phyloP scores from a whole-genome alignment of 2,113 vertebrate genomes.

The Gavialis gangeticus region DNA sequence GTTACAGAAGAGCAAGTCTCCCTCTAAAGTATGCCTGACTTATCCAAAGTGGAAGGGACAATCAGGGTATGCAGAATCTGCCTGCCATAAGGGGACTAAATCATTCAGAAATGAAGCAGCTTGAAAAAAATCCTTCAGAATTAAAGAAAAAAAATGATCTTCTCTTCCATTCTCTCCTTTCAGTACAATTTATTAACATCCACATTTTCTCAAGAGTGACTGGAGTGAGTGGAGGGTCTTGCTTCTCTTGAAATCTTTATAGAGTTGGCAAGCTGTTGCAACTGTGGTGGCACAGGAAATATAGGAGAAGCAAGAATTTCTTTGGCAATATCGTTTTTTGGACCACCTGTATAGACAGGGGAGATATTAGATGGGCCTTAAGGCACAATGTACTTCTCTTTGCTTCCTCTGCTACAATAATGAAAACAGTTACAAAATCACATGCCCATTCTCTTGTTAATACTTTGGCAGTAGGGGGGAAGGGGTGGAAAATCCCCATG shows the following conservation, averaged over 20 bases:
- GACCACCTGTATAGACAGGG: too few relatives aligned
- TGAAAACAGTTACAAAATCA: too few relatives aligned
- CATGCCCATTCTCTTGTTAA: too few relatives aligned
- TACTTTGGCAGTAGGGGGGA: too few relatives aligned
- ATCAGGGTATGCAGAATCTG: background rate
- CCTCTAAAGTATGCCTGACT: background rate
- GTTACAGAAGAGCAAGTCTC: background rate
- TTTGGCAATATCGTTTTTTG: too few relatives aligned
- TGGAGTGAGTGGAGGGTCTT: background rate
- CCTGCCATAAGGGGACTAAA: background rate
- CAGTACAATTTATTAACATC: background rate
- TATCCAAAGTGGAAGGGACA: background rate
- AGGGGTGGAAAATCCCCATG: background rate
- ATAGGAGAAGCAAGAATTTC: too few relatives aligned
- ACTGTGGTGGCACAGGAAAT: too few relatives aligned
- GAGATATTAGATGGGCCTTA: too few relatives aligned
- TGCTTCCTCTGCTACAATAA: too few relatives aligned
- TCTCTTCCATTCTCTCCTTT: background rate
- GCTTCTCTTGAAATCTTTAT: background rate
- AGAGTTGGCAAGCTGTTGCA: too few relatives aligned
- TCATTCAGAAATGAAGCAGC: background rate
- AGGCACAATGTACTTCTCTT: too few relatives aligned
- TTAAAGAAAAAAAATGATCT: background rate
- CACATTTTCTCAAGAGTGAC: background rate
- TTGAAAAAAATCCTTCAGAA: background rate